These are phyloP conservation scores for Pagetopsis macropterus DNA, from an alignment of 2,797 vertebrate genomes.

Conservation along the genomic window DNA sequence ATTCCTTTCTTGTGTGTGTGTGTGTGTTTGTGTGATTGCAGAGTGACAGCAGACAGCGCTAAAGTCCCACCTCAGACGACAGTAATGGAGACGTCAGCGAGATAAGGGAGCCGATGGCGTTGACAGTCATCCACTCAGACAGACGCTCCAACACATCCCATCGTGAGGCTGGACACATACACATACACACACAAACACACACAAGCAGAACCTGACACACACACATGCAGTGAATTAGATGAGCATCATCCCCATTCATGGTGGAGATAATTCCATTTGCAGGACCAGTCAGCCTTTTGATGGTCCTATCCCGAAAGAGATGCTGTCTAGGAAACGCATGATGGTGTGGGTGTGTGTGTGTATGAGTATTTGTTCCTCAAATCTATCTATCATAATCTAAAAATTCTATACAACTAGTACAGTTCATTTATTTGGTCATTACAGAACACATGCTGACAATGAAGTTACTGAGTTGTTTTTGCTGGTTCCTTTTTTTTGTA, in stretches of 20 bases:
- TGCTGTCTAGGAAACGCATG: constrained; percentile 40
- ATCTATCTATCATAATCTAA: neutral
- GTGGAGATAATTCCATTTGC: constrained; percentile 64
- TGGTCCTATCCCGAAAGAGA: constrained; percentile 57
- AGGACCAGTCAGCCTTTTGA: constrained; percentile 65
- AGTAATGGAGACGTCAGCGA: constrained; percentile 66
- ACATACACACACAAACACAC: constrained; percentile 8
- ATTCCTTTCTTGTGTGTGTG: neutral
- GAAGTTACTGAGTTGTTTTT: neutral
- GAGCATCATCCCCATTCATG: constrained; percentile 58
- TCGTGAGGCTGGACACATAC: constrained; percentile 9
- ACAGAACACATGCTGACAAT: no score
- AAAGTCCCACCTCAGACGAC: constrained; percentile 40
- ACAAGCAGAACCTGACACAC: neutral
- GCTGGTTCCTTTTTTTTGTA: no score
- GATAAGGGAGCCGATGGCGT: constrained; percentile 38
- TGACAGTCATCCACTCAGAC: constrained; percentile 63
- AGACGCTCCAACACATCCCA: constrained; percentile 28
- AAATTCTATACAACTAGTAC: no score
- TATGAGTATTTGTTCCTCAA: neutral
- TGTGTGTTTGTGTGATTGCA: constrained; percentile 17
- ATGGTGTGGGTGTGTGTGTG: constrained; percentile 8
- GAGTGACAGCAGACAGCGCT: constrained; percentile 50
- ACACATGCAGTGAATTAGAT: constrained; percentile 58
- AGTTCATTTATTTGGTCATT: no score